Base-by-base conservation (phyloP, 92 coral and sea anemone genomes). In the Phenganax subtilis region DNA sequence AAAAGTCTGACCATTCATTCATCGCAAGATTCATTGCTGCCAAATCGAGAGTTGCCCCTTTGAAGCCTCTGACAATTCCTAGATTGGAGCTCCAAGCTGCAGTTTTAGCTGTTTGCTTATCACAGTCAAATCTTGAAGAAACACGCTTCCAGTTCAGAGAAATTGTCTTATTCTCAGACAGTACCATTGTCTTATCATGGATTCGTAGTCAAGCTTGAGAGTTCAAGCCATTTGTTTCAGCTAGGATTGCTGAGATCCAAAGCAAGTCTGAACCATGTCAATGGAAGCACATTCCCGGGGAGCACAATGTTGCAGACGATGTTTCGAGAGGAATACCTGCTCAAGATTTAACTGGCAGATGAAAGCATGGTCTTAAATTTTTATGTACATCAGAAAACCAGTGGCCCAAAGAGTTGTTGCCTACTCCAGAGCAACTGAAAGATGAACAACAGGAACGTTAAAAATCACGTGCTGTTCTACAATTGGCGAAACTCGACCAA, bases 311-410 rank as follows among this genome's bases (percentile, higher is more conserved):
- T 62, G 85, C 88, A 7, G 88, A 85, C 61, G 88, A 85, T 54
- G 85, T 85, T 20, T 85, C 88, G 25, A 54, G 76, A 56, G 85
- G 88, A 30, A 71, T 85, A 17, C 85, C 55, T 12, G 85, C 85
- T 52, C 81, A 80, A 29, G 72, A 74, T 27, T 68, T 85, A 75
- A 80, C n/a, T 14, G 81, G 75, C 30, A 80, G 88, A 72, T 85
- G 88, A 80, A 30, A 70, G 55, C 61, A 80, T 63, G 85, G 81
- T 10, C 47, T 5, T 1, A 5, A 37, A 37, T 37, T 37, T 37
- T 37, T 37, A 5, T 20, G 25, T 20, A 20, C 25, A 20, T 20
- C 25, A 20, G 25, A 20, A 20, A 20, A 20, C 25, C 25, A 20
- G 25, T 20, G 25, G 63, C 51, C 74, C 12, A 69, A 69, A 15